These are phyloP conservation scores for Rhinolophus sinicus DNA, from an alignment of 2,113 vertebrate species.

Conservation along the genomic window DNA sequence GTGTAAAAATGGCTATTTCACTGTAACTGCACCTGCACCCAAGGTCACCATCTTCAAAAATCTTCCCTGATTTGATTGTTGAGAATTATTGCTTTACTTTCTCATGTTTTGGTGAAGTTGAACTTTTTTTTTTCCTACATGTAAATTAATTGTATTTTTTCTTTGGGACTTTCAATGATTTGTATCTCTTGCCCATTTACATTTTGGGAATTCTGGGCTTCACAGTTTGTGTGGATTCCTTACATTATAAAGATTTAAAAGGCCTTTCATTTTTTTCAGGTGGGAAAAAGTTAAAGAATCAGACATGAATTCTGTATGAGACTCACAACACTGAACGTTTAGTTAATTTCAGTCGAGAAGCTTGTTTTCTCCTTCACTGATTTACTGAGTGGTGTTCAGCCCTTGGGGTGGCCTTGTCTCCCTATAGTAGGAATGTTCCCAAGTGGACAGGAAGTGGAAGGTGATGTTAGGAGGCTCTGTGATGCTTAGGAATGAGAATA, in stretches of 20 bases:
- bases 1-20: background rate
- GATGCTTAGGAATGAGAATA: background rate
- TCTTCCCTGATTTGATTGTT: background rate
- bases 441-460: background rate
- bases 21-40: background rate
- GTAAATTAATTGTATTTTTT: background rate
- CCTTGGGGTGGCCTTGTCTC: background rate
- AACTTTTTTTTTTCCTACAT: background rate
- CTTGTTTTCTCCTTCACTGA: constrained; percentile 30
- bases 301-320: background rate
- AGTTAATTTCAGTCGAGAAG: background rate
- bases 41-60: background rate
- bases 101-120: background rate
- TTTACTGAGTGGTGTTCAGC: background rate
- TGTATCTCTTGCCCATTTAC: background rate
- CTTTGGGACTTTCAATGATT: background rate
- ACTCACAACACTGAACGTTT: background rate
- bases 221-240: background rate
- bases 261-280: background rate
- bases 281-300: background rate
- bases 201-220: background rate
- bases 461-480: background rate
- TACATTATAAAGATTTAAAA: background rate
- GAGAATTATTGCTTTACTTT: background rate
- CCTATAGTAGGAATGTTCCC: background rate